phyloP scores from a whole-genome alignment of 2,113 vertebrate genomes.

The Ammospiza nelsoni region DNA sequence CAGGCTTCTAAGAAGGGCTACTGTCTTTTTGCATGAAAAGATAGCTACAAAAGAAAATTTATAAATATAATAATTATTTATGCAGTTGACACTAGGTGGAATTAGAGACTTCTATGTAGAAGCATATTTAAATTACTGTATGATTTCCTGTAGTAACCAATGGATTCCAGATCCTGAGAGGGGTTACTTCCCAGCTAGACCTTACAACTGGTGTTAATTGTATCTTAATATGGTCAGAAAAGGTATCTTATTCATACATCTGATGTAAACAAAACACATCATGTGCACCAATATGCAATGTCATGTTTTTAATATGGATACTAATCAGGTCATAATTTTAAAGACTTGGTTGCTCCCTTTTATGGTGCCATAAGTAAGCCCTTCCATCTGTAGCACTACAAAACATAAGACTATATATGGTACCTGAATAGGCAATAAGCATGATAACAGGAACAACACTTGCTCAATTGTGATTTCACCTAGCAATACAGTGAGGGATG shows the following conservation, averaged over 20 bases:
- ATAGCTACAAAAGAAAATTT: neutral
- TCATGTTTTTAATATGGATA: neutral
- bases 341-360: neutral
- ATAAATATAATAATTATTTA: neutral
- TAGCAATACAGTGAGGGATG: neutral
- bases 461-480: neutral
- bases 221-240: neutral
- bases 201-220: neutral
- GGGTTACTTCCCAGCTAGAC: neutral
- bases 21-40: neutral
- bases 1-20: neutral
- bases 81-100: neutral
- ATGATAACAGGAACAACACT: neutral
- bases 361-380: neutral
- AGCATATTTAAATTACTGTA: neutral
- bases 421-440: neutral
- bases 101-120: neutral
- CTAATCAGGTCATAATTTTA: neutral
- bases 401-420: neutral
- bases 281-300: neutral
- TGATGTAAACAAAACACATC: neutral
- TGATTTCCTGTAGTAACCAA: neutral
- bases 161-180: neutral
- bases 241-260: neutral
- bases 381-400: neutral